Percentiles rank a stretch among this genome's conserved stretches.
These are phyloP conservation scores for Anhinga rufa DNA, from an alignment of 2,113 vertebrate genomes.

Conservation along the genomic window DNA sequence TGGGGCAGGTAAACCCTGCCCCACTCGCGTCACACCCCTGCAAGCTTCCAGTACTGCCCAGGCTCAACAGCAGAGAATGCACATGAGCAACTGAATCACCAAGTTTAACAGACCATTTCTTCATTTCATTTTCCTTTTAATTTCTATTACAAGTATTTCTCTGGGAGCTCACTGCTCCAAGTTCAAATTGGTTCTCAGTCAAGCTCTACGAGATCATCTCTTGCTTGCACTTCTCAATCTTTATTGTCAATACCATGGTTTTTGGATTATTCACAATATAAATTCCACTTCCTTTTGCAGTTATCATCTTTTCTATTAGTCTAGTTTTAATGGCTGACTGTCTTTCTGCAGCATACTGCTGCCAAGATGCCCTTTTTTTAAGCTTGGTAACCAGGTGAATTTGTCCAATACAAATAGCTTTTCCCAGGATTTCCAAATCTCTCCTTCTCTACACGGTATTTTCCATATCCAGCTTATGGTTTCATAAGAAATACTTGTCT, in stretches of 20 bases:
- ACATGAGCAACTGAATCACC: neutral
- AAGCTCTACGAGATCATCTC: neutral
- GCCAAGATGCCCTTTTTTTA: neutral
- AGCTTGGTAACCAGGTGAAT: neutral
- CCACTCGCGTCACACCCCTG: fast-evolving
- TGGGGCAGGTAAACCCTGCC: neutral
- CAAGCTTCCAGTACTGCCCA: neutral
- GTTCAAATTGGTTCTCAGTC: neutral
- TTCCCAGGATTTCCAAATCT: neutral
- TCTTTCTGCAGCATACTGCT: neutral
- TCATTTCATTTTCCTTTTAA: neutral
- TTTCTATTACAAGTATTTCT: neutral
- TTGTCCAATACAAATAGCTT: neutral
- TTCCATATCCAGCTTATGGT: neutral
- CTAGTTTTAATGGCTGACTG: neutral
- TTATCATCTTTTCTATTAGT: neutral
- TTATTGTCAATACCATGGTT: neutral
- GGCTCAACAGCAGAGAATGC: neutral
- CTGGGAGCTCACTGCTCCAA: neutral
- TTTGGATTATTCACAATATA: neutral
- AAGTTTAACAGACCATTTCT: neutral
- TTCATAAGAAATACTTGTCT: neutral
- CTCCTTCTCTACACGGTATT: neutral
- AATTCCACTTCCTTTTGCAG: neutral
- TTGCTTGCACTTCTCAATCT: neutral